phyloP scores from a whole-genome alignment of 2,797 vertebrate species.

The Dendrocincla fuliginosa region DNA sequence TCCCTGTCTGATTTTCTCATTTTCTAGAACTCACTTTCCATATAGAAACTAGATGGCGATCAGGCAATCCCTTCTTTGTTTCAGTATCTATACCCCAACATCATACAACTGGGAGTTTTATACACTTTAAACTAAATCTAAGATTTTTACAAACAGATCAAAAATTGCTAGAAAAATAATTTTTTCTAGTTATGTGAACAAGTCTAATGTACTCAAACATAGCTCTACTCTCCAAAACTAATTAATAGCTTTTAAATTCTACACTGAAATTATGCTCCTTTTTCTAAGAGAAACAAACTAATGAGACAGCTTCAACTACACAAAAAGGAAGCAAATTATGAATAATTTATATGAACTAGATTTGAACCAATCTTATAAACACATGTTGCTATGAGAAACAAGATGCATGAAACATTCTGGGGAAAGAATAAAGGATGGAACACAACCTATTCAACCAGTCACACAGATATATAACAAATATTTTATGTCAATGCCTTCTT shows the following conservation, averaged over 20 bases:
- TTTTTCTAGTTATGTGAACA: neutral
- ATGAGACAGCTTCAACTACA: neutral
- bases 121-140: neutral
- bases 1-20: slow-evolving; percentile 16
- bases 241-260: neutral
- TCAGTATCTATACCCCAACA: neutral
- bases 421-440: neutral
- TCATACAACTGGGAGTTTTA: neutral
- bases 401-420: neutral
- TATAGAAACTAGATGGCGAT: slow-evolving; percentile 6
- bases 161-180: neutral
- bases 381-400: neutral
- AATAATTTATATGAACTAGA: neutral
- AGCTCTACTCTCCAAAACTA: neutral
- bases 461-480: neutral
- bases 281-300: neutral
- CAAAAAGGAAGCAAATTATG: neutral
- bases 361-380: neutral
- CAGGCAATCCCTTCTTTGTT: neutral
- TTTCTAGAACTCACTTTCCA: slow-evolving; percentile 53
- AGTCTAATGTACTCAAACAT: neutral
- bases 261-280: neutral
- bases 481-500: neutral
- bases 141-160: neutral
- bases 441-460: neutral